phyloP scores from a whole-genome alignment of 2,888 invertebrate genomes.

The Caenorhabditis doughertyi region DNA sequence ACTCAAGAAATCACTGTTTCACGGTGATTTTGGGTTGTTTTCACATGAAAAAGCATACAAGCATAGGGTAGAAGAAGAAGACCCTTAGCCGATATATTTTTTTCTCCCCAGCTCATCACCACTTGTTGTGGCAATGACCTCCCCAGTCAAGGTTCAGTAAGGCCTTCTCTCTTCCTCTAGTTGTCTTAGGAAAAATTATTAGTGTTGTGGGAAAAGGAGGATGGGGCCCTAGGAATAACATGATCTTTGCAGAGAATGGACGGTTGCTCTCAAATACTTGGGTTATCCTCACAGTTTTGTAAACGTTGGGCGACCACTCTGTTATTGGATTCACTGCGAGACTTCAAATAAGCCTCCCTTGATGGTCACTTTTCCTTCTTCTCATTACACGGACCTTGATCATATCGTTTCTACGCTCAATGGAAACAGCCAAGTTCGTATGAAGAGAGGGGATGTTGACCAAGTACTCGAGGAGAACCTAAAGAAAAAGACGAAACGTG shows the following conservation, averaged over 20 bases:
- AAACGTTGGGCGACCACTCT: not conserved
- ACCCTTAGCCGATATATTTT: no score
- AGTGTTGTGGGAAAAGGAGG: no score
- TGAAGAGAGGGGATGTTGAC: not conserved
- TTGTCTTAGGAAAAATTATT: not conserved
- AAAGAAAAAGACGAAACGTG: not conserved
- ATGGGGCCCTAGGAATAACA: not conserved
- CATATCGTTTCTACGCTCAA: not conserved
- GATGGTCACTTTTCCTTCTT: not conserved
- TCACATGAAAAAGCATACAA: no score
- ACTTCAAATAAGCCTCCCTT: not conserved
- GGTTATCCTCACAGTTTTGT: constrained; percentile 3
- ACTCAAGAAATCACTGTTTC: no score
- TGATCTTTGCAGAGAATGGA: not conserved
- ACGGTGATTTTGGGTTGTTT: no score
- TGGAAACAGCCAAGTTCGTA: not conserved
- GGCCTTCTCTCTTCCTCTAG: not conserved
- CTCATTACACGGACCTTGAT: not conserved
- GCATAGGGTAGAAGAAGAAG: no score
- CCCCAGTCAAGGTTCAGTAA: no score
- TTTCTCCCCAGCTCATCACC: no score
- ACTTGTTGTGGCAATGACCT: no score
- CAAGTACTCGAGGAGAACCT: not conserved
- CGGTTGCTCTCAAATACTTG: not conserved
- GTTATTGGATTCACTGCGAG: constrained; percentile 25